phyloP scores from a whole-genome alignment of 2,888 invertebrate genomes.

The Phortica magna region DNA sequence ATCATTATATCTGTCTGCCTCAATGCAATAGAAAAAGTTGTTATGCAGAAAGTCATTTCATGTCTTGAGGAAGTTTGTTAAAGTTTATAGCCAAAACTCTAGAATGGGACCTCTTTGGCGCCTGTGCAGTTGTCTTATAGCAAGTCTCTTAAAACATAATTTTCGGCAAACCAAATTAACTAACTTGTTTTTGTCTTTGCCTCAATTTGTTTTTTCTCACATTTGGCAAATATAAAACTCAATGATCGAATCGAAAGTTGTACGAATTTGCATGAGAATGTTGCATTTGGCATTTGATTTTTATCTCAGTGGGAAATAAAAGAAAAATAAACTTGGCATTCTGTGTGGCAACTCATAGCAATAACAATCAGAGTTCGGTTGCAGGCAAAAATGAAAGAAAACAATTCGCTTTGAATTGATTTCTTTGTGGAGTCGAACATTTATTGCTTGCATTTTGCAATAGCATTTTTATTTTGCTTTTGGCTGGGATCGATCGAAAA shows the following conservation, averaged over 20 bases:
- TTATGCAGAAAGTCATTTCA: too few species aligned
- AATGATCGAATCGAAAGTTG: neutral
- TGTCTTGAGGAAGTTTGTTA: too few species aligned
- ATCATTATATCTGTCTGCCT: too few species aligned
- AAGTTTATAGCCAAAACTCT: too few species aligned
- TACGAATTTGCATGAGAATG: constrained; percentile 8
- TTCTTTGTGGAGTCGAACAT: neutral
- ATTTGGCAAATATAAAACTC: neutral
- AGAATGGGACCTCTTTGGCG: too few species aligned
- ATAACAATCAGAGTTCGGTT: constrained; percentile 18
- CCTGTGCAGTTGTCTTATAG: too few species aligned
- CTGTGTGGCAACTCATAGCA: constrained; percentile 31
- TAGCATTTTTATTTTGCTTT: neutral
- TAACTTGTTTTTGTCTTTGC: neutral
- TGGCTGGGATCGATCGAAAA: too few species aligned
- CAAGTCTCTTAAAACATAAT: too few species aligned
- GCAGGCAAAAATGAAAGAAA: neutral
- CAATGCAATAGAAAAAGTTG: too few species aligned
- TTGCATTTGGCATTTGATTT: constrained; percentile 18
- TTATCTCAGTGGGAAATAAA: constrained; percentile 43
- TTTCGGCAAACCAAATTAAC: neutral
- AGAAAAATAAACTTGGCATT: constrained; percentile 49
- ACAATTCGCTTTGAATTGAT: neutral
- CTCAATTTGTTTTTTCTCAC: neutral
- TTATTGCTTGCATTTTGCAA: neutral